phyloP scores from a whole-genome alignment of 2,113 vertebrate species.

The Stomatorhinus ivindoensis region DNA sequence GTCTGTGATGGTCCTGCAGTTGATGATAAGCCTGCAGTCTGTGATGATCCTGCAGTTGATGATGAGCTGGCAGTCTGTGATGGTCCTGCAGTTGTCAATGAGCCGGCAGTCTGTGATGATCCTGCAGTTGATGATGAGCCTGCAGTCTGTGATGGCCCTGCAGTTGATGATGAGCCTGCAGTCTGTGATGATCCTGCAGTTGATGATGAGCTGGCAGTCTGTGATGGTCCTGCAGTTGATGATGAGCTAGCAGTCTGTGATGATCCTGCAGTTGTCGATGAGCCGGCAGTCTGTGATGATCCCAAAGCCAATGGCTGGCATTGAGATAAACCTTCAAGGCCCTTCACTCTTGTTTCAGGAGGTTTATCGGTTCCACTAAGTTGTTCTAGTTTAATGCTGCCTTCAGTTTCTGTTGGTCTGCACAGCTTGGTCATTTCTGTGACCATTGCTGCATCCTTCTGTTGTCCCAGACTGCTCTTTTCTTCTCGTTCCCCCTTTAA shows the following conservation, averaged over 20 bases:
- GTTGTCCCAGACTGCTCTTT: conserved; percentile 38
- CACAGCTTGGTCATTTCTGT: conserved; percentile 42
- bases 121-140: background rate
- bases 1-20: background rate
- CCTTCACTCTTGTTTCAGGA: conserved; percentile 54
- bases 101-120: background rate
- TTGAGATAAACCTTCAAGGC: conserved; percentile 46
- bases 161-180: background rate
- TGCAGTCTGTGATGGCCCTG: background rate
- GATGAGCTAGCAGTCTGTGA: background rate
- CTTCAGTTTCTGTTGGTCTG: conserved; percentile 45
- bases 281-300: conserved; percentile 28
- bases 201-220: background rate
- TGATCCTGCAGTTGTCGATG: background rate
- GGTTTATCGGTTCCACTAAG: conserved; percentile 45
- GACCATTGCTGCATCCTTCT: conserved; percentile 25
- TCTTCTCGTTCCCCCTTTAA: conserved; percentile 27
- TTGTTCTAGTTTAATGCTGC: conserved; percentile 42
- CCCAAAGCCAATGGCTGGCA: conserved; percentile 11
- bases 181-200: background rate
- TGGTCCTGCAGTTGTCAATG: background rate
- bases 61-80: background rate
- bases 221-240: background rate
- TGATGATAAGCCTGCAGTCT: background rate
- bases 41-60: background rate